These are phyloP conservation scores for Metallyticus violacea DNA, from an alignment of 2,888 invertebrate genomes.

Conservation along the genomic window DNA sequence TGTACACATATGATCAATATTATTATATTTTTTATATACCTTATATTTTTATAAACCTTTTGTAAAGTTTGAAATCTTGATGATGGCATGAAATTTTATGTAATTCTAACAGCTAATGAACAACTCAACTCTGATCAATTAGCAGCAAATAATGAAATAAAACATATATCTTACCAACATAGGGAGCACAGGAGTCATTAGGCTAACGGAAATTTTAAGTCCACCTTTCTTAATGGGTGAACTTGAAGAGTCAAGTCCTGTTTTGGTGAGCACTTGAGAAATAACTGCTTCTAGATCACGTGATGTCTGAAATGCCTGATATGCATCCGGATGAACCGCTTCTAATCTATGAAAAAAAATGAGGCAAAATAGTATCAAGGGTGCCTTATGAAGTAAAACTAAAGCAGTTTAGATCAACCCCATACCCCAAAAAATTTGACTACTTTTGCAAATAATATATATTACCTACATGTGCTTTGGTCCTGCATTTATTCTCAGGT, in stretches of 20 bases:
- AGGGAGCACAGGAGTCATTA: slow-evolving; percentile 90
- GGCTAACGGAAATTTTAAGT: slow-evolving; percentile 53
- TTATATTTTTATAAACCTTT: no score
- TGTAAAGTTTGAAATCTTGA: no score
- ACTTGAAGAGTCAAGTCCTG: slow-evolving; percentile 9
- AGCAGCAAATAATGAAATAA: no score
- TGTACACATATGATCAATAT: no score
- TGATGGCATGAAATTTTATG: no score
- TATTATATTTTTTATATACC: no score
- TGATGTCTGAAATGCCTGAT: slow-evolving; percentile 82
- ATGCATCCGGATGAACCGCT: slow-evolving; percentile 84
- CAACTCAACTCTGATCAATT: neutral
- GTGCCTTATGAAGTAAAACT: no score
- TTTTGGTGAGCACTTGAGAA: neutral
- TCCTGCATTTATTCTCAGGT: slow-evolving; percentile 88
- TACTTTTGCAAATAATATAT: neutral
- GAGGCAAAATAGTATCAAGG: no score
- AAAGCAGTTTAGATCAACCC: no score
- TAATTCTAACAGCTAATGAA: neutral
- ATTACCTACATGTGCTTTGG: slow-evolving; percentile 75
- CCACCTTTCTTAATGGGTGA: slow-evolving; percentile 25
- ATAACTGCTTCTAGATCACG: slow-evolving; percentile 70
- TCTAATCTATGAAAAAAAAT: slow-evolving; percentile 57
- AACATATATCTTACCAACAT: slow-evolving; percentile 65
- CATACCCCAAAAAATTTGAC: no score